phyloP scores from a whole-genome alignment of 2,888 invertebrate genomes.

The Andrena chrysosceles region DNA sequence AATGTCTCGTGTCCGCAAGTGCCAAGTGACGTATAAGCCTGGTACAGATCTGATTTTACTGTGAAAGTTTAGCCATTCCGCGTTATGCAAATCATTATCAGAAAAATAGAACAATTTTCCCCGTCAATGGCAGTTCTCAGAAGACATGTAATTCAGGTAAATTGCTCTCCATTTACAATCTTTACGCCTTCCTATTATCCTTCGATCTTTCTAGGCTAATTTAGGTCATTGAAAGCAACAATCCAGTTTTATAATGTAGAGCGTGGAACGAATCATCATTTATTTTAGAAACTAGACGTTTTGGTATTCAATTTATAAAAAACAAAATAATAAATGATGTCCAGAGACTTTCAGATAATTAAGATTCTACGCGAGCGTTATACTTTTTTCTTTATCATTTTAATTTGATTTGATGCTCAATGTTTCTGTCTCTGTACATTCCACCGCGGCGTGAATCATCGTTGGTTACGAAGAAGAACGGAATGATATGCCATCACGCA shows the following conservation, averaged over 20 bases:
- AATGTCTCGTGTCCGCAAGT: slow-evolving; percentile 66
- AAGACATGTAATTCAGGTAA: no score
- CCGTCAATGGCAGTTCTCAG: background rate
- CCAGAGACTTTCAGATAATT: no score
- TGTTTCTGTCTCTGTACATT: background rate
- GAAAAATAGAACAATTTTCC: background rate
- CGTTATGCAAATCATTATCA: background rate
- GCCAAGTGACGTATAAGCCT: slow-evolving; percentile 44
- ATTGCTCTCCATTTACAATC: no score
- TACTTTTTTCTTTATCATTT: background rate
- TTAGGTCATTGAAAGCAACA: no score
- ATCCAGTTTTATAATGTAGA: no score
- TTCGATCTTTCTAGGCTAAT: no score
- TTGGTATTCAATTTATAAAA: no score
- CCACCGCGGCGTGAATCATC: background rate
- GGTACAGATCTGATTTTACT: slow-evolving; percentile 56
- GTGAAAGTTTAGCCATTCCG: slow-evolving; percentile 20
- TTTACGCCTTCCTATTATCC: no score
- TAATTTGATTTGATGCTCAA: background rate
- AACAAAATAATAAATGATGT: no score
- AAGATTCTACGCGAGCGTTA: background rate
- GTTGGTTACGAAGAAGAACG: slow-evolving; percentile 10
- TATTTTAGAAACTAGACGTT: no score
- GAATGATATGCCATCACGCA: slow-evolving; percentile 14
- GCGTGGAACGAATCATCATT: no score